A percentile compares a stretch with the other conserved stretches of the same genome.
Conservation (phyloP, 1,140 invertebrate species). For the Drosophila tani region DNA sequence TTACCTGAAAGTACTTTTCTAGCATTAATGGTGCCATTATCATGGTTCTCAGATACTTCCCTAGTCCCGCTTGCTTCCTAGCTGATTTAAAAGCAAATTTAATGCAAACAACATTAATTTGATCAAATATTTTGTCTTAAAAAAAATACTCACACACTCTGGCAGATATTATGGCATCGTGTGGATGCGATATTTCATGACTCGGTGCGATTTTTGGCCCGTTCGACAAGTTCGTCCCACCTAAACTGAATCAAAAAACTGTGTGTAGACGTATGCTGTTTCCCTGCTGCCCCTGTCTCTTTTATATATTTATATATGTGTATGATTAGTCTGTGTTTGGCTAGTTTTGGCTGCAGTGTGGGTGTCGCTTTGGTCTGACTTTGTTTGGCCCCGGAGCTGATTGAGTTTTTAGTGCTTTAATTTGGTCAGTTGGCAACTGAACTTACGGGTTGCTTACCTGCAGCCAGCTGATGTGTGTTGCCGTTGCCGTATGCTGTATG, state of each 20-base stretch:
- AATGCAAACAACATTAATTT: slow-evolving; percentile 74
- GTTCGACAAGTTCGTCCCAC: slow-evolving; percentile 78
- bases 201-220: slow-evolving; percentile 74
- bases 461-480: slow-evolving; percentile 31
- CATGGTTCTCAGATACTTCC: slow-evolving; percentile 4
- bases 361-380: slow-evolving; percentile 59
- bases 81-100: slow-evolving; percentile 48
- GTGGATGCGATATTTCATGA: slow-evolving; percentile 65
- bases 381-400: slow-evolving; percentile 42
- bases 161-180: slow-evolving; percentile 47
- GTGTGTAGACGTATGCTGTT: slow-evolving; percentile 43
- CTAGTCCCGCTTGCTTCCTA: slow-evolving; percentile 42
- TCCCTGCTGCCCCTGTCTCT: not conserved
- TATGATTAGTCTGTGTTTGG: slow-evolving; percentile 38
- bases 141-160: slow-evolving; percentile 20
- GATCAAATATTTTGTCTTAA: slow-evolving; percentile 65
- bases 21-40: slow-evolving; percentile 7
- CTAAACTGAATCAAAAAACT: slow-evolving; percentile 66
- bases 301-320: slow-evolving; percentile 9
- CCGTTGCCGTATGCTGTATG: slow-evolving; percentile 15
- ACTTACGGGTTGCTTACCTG: slow-evolving; percentile 23
- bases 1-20: not conserved
- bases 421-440: slow-evolving; percentile 64
- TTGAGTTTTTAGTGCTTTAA: slow-evolving; percentile 71
- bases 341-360: slow-evolving; percentile 63